These are phyloP conservation scores for Argyrosomus regius DNA, from an alignment of 2,797 vertebrate species.

Conservation along the genomic window DNA sequence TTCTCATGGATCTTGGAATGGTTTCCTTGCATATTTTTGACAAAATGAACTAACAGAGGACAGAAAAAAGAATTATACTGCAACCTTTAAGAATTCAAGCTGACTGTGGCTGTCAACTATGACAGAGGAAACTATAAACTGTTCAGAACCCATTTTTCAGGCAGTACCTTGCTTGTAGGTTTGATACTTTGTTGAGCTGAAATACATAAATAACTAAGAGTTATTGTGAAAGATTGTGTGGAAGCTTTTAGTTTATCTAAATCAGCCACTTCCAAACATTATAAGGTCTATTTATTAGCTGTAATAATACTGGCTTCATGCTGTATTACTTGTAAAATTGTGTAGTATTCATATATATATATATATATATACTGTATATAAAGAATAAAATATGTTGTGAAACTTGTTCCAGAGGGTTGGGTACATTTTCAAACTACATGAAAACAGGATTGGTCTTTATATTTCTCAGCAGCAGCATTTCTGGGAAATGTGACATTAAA, in stretches of 20 bases:
- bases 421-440: background rate
- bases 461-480: background rate
- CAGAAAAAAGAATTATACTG: background rate
- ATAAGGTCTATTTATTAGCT: background rate
- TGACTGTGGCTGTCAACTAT: background rate
- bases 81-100: background rate
- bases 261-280: background rate
- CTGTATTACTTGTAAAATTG: background rate
- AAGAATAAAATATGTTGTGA: background rate
- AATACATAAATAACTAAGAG: background rate
- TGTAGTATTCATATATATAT: background rate
- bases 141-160: too few species aligned
- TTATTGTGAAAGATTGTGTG: background rate
- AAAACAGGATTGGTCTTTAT: background rate
- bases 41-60: too few species aligned
- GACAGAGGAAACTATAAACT: background rate
- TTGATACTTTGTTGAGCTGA: too few species aligned
- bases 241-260: background rate
- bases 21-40: background rate
- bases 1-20: background rate
- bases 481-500: background rate
- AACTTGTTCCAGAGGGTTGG: background rate
- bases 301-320: background rate
- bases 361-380: too few species aligned
- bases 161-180: too few species aligned